Evolutionary conservation across 2,888 invertebrate species (phyloP).

Genomic region (Philhelius pedissequus): DNA sequence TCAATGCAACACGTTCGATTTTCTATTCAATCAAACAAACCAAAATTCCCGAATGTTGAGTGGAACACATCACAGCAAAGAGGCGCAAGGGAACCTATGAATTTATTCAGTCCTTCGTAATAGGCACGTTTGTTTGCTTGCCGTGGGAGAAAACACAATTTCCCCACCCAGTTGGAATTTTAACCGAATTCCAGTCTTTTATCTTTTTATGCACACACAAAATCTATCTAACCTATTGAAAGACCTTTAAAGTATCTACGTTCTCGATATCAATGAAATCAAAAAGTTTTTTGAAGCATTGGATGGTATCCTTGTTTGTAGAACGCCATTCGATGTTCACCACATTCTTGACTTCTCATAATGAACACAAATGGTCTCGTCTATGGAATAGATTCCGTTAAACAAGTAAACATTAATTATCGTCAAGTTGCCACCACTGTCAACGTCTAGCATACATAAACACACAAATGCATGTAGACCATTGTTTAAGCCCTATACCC

Average conservation of each 20-base stretch:
- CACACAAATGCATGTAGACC: no score
- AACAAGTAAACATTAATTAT: constrained; percentile 28
- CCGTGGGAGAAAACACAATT: background rate
- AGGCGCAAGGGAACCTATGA: background rate
- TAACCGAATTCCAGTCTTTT: background rate
- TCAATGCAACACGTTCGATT: constrained; percentile 1
- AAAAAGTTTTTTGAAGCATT: background rate
- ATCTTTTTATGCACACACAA: background rate
- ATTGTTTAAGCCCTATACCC: background rate
- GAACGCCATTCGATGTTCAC: background rate
- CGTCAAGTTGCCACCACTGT: constrained; percentile 19
- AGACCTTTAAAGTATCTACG: background rate
- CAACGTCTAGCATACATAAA: constrained; percentile 6
- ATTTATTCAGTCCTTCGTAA: background rate
- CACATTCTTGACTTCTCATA: constrained; percentile 7
- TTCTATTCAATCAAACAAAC: constrained; percentile 12
- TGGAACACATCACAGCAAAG: background rate
- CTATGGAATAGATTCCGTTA: background rate
- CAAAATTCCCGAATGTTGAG: background rate
- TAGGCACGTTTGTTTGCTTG: background rate
- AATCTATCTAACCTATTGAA: background rate
- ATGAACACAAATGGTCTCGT: background rate
- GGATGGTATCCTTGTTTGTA: background rate
- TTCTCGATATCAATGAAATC: constrained; percentile 8
- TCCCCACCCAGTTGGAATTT: background rate